These are phyloP conservation scores for Atrichornis clamosus DNA, from an alignment of 2,113 vertebrate species.

Conservation along the genomic window DNA sequence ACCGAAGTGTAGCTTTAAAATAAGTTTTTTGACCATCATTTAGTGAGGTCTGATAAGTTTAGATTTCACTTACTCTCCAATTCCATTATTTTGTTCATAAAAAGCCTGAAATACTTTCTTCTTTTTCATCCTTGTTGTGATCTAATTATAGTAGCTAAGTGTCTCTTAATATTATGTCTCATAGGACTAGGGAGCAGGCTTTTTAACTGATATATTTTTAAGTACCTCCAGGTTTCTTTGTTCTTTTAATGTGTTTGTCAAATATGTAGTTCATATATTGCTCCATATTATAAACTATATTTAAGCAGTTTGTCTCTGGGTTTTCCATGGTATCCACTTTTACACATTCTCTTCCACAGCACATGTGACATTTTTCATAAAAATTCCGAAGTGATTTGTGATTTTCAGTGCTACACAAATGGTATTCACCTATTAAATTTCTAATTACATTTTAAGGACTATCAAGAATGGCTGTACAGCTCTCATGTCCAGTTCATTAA, in stretches of 20 bases:
- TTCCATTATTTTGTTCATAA: neutral
- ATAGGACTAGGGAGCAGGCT: neutral
- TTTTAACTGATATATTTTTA: neutral
- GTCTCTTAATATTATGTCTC: neutral
- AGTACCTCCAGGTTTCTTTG: neutral
- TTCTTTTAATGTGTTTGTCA: neutral
- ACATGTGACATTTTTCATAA: neutral
- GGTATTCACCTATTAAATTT: neutral
- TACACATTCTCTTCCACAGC: neutral
- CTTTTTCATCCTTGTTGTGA: neutral
- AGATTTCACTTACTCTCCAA: neutral
- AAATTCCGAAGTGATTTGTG: neutral
- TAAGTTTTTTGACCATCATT: neutral
- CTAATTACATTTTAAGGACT: neutral
- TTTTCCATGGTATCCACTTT: neutral
- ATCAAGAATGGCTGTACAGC: neutral
- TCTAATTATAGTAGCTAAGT: neutral
- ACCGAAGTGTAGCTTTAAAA: neutral
- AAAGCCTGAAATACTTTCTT: neutral
- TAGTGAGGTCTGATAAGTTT: neutral
- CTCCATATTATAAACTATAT: neutral
- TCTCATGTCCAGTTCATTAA: neutral
- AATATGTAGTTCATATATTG: neutral
- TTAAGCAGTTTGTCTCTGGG: neutral
- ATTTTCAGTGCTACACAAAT: neutral